Conservation (phyloP, 23 tunicate species). For the Corella eumyota region DNA sequence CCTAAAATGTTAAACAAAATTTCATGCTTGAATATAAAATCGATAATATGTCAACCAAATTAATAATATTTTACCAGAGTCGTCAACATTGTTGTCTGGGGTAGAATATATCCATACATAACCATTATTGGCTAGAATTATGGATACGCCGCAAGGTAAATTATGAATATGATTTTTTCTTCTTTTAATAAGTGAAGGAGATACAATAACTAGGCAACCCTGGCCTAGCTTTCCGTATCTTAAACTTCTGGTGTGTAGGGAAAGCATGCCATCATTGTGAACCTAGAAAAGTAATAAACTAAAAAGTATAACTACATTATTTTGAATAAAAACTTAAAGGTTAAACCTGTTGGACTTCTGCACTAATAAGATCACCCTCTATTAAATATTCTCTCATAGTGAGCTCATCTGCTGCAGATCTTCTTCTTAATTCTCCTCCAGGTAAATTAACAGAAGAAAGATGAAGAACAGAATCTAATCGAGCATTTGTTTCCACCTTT, state of each 20-base stretch:
- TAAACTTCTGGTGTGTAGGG: conserved; percentile 94
- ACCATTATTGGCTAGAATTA: conserved; percentile 91
- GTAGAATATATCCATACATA: conserved; percentile 67
- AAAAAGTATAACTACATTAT: not conserved
- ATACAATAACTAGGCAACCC: conserved; percentile 79
- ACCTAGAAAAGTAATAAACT: conserved; percentile 34
- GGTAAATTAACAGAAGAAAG: conserved; percentile 89
- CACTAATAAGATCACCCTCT: conserved; percentile 96
- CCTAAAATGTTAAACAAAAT: conserved; percentile 31
- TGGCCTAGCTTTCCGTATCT: conserved; percentile 95
- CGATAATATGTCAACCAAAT: not conserved
- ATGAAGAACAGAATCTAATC: conserved; percentile 70
- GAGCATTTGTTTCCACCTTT: conserved; percentile 85
- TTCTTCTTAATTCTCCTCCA: conserved; percentile 89
- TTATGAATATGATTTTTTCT: conserved; percentile 94
- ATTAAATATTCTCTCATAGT: conserved; percentile 88
- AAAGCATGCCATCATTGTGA: conserved; percentile 86
- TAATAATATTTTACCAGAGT: not conserved
- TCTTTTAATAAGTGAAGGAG: conserved; percentile 90
- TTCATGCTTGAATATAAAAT: too few relatives aligned
- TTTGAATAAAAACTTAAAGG: not conserved
- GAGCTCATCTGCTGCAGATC: conserved; percentile 94
- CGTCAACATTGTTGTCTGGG: not conserved
- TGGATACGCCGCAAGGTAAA: conserved; percentile 79
- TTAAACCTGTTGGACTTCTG: conserved; percentile 89